Conservation (phyloP, 1,140 invertebrate species). For the Wiebesia pumilae region DNA sequence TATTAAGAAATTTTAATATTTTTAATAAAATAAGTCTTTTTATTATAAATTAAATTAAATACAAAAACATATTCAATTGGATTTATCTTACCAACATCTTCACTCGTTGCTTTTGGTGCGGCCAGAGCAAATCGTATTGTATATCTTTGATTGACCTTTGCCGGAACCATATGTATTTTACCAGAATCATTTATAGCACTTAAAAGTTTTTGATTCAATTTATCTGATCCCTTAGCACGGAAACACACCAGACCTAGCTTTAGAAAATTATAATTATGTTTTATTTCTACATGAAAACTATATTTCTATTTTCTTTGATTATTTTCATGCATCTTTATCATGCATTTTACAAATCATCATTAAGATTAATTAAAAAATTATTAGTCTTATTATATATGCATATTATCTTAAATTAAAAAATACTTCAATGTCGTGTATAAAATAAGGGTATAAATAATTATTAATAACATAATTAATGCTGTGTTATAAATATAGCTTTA, state of each 20-base stretch:
- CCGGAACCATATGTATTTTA: conserved; percentile 97
- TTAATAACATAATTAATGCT: too few species aligned
- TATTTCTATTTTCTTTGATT: too few species aligned
- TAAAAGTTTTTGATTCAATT: conserved; percentile 94
- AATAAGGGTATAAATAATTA: too few species aligned
- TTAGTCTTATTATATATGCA: too few species aligned
- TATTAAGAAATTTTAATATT: background rate
- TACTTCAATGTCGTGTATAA: too few species aligned
- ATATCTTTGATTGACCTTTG: conserved; percentile 91
- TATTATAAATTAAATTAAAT: background rate
- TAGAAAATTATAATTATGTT: conserved; percentile 55
- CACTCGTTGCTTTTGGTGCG: conserved; percentile 89
- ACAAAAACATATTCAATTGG: background rate
- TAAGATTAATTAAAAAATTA: too few species aligned
- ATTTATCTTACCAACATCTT: conserved; percentile 85
- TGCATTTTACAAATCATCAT: too few species aligned
- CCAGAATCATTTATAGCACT: conserved; percentile 97
- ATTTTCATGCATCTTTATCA: too few species aligned
- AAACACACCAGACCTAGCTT: conserved; percentile 90
- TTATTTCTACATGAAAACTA: conserved; percentile 7
- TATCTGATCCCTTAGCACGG: conserved; percentile 89
- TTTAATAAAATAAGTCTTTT: background rate
- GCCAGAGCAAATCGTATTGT: conserved; percentile 97
- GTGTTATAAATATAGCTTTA: too few species aligned
- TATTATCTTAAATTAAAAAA: too few species aligned